Percentiles rank a stretch among this genome's conserved stretches.
Evolutionary conservation across 2,113 vertebrate species (phyloP).

Genomic region (Sceloporus undulatus): DNA sequence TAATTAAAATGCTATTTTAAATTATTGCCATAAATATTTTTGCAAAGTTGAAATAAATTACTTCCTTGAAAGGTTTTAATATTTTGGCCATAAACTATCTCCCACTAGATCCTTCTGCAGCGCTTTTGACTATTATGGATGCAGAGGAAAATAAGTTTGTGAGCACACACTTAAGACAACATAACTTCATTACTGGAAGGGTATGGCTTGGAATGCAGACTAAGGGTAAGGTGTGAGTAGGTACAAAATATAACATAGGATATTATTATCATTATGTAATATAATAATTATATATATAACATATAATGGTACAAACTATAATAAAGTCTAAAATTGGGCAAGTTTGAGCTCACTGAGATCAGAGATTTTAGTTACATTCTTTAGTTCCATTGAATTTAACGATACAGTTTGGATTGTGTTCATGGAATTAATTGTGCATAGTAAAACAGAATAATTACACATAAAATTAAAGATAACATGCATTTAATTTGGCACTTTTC

Average conservation of each 20-base stretch:
- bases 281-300: too few relatives aligned
- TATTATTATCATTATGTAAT: neutral
- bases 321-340: neutral
- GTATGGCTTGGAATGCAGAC: conserved; percentile 88
- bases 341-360: neutral
- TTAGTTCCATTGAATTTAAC: too few relatives aligned
- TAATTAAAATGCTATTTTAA: neutral
- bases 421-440: neutral
- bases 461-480: neutral
- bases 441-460: neutral
- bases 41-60: conserved; percentile 16
- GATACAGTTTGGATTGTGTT: too few relatives aligned
- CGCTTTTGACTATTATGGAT: conserved; percentile 85
- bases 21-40: conserved; percentile 2
- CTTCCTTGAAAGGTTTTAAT: neutral
- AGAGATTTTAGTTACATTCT: neutral
- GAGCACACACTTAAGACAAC: conserved; percentile 78
- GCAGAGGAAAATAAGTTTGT: conserved; percentile 93
- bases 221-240: conserved; percentile 75
- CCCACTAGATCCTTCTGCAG: conserved; percentile 81
- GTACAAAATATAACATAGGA: neutral
- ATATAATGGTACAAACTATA: neutral
- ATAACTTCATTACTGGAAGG: conserved; percentile 86
- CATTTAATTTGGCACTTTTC: neutral
- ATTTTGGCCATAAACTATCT: conserved; percentile 46